Evolutionary conservation across 2,797 vertebrate genomes (phyloP).

Genomic region (Meriones psammophilus): DNA sequence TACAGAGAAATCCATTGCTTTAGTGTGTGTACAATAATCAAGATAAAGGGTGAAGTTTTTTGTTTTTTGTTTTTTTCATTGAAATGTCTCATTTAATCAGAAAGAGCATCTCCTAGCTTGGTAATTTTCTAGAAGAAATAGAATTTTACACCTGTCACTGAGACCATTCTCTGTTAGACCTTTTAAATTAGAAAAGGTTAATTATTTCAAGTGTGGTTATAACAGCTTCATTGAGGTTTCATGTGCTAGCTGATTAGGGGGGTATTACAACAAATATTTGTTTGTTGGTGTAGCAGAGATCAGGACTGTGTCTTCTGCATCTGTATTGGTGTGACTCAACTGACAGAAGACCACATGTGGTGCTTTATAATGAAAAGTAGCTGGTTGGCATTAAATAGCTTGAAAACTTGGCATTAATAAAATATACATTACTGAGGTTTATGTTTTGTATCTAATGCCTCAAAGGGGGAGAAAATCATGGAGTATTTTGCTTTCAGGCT

Average conservation of each 20-base stretch:
- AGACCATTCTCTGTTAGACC: slow-evolving; percentile 67
- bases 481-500: slow-evolving; percentile 50
- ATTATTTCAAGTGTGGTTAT: slow-evolving; percentile 76
- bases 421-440: slow-evolving; percentile 24
- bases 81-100: slow-evolving; percentile 65
- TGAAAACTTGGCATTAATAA: slow-evolving; percentile 60
- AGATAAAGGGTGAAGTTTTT: slow-evolving; percentile 29
- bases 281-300: slow-evolving; percentile 61
- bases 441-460: slow-evolving; percentile 58
- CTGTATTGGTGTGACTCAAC: neutral
- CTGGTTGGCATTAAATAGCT: slow-evolving; percentile 56
- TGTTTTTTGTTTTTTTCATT: neutral
- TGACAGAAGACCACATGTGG: slow-evolving; percentile 37
- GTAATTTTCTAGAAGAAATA: slow-evolving; percentile 77
- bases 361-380: slow-evolving; percentile 66
- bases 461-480: neutral
- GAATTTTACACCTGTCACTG: slow-evolving; percentile 75
- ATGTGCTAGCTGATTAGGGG: slow-evolving; percentile 67
- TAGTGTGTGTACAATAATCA: slow-evolving; percentile 40
- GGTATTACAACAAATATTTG: slow-evolving; percentile 65
- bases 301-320: slow-evolving; percentile 39
- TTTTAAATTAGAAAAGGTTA: slow-evolving; percentile 80
- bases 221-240: slow-evolving; percentile 67
- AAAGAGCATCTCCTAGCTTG: slow-evolving; percentile 63
- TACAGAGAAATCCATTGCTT: slow-evolving; percentile 21